Conservation (phyloP, 2,888 invertebrate species). For the Eupithecia subfuscata region DNA sequence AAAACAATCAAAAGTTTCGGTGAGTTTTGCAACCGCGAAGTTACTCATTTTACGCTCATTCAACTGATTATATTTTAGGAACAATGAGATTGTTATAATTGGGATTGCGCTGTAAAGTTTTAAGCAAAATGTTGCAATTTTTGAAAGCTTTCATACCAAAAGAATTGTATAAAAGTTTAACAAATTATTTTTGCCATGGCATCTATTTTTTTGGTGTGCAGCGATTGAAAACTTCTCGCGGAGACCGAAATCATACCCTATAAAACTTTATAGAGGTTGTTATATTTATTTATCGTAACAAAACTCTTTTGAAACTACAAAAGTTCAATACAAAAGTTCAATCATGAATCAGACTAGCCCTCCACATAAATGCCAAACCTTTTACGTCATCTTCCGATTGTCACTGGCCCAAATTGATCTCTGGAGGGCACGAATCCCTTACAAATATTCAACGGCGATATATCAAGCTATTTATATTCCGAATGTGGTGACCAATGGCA, state of each 20-base stretch:
- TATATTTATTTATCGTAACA: background rate
- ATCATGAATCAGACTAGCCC: conserved; percentile 22
- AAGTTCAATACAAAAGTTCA: conserved; percentile 1
- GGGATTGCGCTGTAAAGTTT: background rate
- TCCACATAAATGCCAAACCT: conserved; percentile 24
- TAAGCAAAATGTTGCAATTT: background rate
- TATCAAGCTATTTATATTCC: conserved; percentile 48
- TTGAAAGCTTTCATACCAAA: background rate
- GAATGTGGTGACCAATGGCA: conserved; percentile 43
- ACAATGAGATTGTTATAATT: conserved; percentile 21
- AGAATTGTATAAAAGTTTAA: background rate
- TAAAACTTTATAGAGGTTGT: background rate
- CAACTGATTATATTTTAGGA: conserved; percentile 25
- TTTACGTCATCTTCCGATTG: conserved; percentile 43
- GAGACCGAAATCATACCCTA: background rate
- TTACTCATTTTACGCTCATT: conserved; percentile 44
- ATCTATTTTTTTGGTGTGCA: background rate
- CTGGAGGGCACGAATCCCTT: conserved; percentile 43
- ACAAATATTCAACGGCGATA: conserved; percentile 45
- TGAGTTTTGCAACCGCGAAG: conserved; percentile 35
- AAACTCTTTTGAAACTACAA: background rate
- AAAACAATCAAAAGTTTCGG: conserved; percentile 46
- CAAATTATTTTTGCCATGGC: background rate
- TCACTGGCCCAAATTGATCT: conserved; percentile 47
- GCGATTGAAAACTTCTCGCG: background rate